These are phyloP conservation scores for Idaea biselata DNA, from an alignment of 2,888 invertebrate genomes.

Conservation along the genomic window DNA sequence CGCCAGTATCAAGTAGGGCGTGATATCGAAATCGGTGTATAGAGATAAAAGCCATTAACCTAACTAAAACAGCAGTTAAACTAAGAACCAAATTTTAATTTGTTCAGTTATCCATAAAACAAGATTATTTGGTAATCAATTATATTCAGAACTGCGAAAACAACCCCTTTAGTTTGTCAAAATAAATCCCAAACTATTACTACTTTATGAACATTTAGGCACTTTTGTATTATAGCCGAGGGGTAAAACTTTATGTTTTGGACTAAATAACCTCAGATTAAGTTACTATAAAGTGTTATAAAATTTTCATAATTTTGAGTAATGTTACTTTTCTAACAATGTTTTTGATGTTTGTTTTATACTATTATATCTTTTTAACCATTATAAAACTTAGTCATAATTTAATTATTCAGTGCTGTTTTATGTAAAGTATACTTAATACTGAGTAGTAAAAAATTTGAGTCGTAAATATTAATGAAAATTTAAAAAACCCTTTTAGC, in stretches of 20 bases:
- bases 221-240: constrained; percentile 24
- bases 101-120: neutral
- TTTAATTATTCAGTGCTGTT: neutral
- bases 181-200: constrained; percentile 38
- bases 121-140: neutral
- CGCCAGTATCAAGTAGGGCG: too few relatives aligned
- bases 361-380: constrained; percentile 2
- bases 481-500: neutral
- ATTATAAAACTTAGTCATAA: neutral
- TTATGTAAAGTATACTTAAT: neutral
- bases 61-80: neutral
- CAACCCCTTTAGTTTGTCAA: constrained; percentile 12
- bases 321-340: constrained; percentile 2
- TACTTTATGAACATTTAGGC: constrained; percentile 32
- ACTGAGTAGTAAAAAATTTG: constrained; percentile 5
- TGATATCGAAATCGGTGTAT: neutral
- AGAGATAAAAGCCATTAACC: neutral
- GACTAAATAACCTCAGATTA: constrained; percentile 32
- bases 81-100: neutral
- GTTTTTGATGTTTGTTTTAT: constrained; percentile 10
- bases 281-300: constrained; percentile 37
- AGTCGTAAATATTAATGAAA: neutral
- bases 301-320: constrained; percentile 17
- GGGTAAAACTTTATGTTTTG: constrained; percentile 35
- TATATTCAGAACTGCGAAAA: neutral